A percentile compares a stretch with the other conserved stretches of the same genome.
Evolutionary conservation across 2,797 vertebrate genomes (phyloP).

Genomic region (Poeciliopsis paucimaculata): DNA sequence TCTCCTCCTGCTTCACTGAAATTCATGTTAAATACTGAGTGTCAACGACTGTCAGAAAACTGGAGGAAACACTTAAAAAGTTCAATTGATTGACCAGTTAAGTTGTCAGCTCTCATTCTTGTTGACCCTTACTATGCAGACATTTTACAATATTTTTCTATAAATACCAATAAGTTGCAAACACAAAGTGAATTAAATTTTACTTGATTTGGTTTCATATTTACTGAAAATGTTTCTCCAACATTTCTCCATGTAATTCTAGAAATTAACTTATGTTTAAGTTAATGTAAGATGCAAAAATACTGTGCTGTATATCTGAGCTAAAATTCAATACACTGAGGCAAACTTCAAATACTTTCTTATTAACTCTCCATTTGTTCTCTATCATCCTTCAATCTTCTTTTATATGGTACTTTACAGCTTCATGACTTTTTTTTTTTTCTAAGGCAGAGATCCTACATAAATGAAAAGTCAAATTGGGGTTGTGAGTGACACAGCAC

Average conservation of each 20-base stretch:
- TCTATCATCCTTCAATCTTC: not conserved
- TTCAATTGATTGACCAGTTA: conserved; percentile 25
- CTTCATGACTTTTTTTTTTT: not conserved
- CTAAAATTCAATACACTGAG: not conserved
- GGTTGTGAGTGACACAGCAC: not conserved
- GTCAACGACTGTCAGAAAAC: not conserved
- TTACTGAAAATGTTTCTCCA: not conserved
- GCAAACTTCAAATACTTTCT: not conserved
- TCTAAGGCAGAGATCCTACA: conserved; percentile 7
- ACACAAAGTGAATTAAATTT: not conserved
- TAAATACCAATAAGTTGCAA: not conserved
- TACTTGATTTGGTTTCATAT: not conserved
- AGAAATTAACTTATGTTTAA: not conserved
- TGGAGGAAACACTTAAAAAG: conserved; percentile 23
- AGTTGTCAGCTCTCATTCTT: conserved; percentile 16
- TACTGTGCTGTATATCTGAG: not conserved
- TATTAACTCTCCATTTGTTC: not conserved
- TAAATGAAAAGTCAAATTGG: conserved; percentile 31
- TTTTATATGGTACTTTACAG: not conserved
- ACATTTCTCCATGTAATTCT: not conserved
- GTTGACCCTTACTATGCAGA: not conserved
- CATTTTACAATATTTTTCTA: not conserved
- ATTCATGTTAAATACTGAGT: conserved; percentile 38
- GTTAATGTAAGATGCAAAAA: not conserved
- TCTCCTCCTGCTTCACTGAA: conserved; percentile 26